Conservation (phyloP, 2,888 invertebrate species). For the Lycia hirtaria region DNA sequence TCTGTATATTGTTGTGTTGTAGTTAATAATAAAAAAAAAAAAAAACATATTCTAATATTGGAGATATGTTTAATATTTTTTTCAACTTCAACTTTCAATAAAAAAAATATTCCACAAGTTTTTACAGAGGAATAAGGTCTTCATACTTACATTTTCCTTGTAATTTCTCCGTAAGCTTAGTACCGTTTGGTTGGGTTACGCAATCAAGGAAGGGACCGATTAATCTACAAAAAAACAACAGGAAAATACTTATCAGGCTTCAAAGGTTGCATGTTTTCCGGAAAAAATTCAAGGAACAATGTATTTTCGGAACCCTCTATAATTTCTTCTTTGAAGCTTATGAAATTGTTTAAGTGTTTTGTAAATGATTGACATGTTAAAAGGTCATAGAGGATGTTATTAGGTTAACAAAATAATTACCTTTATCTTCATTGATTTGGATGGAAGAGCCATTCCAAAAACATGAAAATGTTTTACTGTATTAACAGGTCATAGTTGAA, state of each 20-base stretch:
- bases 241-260: background rate
- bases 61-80: no score
- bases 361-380: background rate
- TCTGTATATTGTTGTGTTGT: no score
- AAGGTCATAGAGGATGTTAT: background rate
- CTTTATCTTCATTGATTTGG: no score
- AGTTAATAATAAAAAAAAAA: no score
- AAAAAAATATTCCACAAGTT: conserved; percentile 2
- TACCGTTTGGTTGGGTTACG: background rate
- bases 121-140: background rate
- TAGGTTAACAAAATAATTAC: no score
- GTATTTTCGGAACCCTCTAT: background rate
- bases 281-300: background rate
- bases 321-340: background rate
- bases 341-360: background rate
- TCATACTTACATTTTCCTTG: background rate
- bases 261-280: background rate
- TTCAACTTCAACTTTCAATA: background rate
- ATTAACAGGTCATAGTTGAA: no score
- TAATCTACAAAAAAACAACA: conserved; percentile 2
- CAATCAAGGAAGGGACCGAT: conserved; percentile 4
- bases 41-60: no score
- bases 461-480: no score
- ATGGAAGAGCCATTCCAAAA: no score
- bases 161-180: background rate